A percentile compares a stretch with the other conserved stretches of the same genome.
phyloP scores from a whole-genome alignment of 2,797 vertebrate species.

The Myotis findleyi region DNA sequence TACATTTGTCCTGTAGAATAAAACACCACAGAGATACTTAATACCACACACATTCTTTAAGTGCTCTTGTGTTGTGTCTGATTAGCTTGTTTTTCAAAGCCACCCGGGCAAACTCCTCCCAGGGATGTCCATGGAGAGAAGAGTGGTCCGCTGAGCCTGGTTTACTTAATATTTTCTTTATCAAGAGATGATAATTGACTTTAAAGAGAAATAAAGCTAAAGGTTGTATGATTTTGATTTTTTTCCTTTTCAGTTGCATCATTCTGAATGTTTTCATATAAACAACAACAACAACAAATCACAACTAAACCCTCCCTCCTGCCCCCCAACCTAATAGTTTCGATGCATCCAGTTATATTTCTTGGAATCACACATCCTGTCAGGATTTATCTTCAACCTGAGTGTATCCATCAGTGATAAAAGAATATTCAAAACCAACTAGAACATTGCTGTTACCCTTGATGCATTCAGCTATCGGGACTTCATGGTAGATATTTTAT shows the following conservation, averaged over 20 bases:
- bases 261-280: slow-evolving; percentile 86
- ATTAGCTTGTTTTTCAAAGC: slow-evolving; percentile 92
- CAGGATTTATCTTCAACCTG: neutral
- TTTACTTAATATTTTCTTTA: slow-evolving; percentile 85
- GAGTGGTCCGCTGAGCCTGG: slow-evolving; percentile 87
- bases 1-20: slow-evolving; percentile 92
- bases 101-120: slow-evolving; percentile 92
- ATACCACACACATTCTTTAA: slow-evolving; percentile 93
- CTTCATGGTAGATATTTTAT: neutral
- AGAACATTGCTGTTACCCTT: neutral
- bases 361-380: neutral
- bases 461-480: neutral
- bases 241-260: slow-evolving; percentile 85
- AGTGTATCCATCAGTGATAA: neutral
- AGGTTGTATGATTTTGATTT: slow-evolving; percentile 80
- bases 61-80: slow-evolving; percentile 83
- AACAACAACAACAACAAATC: slow-evolving; percentile 79
- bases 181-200: slow-evolving; percentile 88
- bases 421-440: neutral
- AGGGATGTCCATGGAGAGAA: slow-evolving; percentile 89
- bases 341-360: slow-evolving; percentile 85
- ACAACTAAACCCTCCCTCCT: neutral
- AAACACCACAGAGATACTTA: slow-evolving; percentile 89
- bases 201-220: slow-evolving; percentile 88
- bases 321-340: slow-evolving; percentile 30